Evolutionary conservation across 2,113 vertebrate genomes (phyloP), one percentile per base, ranked within the genome.

Genomic region (Hemichromis elongatus): DNA sequence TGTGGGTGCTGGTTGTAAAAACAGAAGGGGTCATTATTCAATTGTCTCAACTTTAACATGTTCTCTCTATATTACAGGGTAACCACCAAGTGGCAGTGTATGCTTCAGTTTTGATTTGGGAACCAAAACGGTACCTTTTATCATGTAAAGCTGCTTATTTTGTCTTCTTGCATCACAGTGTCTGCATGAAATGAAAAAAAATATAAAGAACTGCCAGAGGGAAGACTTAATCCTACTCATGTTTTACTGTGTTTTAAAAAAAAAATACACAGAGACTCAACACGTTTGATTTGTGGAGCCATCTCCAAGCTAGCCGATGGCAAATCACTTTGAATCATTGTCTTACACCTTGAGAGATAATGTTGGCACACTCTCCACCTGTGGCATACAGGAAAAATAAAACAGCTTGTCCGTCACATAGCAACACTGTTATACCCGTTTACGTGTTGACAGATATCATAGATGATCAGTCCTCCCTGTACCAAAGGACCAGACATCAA

Each of bases 11-110:
- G 47, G 11, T 77, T 42, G 37, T 56, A 66, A 84, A 83, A 56
- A 87, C 55, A 86, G 47, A 54, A 66, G 42, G 37, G 35, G 45
- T 86, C 53, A 79, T 89, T 59, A 81, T 5, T 53, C 33, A 56
- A 30, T 85, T 79, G 63, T 80, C 88, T 88, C 52, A 42, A 52
- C 77, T 85, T 47, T 10, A 5, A 14, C 37, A 40, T 75, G 26
- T 53, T 86, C 57, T 68, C 45, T 86, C 18, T 54, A 78, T 56
- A 40, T 82, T 86, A 26, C 55, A 70, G 9, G 12, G 10, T 50
- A 83, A 78, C 89, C 90, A 87, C 85, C 40, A 24, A 90, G 93
- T 86, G 92, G 94, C 92, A 91, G 81, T 92, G 83, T 87, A 75
- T 82, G 61, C 88, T 79, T 88, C 81, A 2, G 50, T 73, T 89